A percentile compares a stretch with the other conserved stretches of the same genome.
phyloP scores from a whole-genome alignment of 1,140 invertebrate genomes.

The Piezodorus guildinii region DNA sequence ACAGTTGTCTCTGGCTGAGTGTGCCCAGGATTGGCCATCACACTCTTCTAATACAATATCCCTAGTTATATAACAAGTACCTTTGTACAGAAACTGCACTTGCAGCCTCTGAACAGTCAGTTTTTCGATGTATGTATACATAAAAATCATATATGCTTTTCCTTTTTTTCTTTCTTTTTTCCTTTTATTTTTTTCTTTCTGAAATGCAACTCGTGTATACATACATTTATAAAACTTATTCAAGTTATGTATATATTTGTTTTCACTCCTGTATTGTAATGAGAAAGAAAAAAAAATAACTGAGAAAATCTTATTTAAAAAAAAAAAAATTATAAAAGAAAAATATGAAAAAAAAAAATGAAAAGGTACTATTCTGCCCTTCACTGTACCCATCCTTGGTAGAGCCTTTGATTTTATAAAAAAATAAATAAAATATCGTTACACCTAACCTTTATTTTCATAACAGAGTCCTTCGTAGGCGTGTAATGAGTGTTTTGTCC shows the following conservation, averaged over 20 bases:
- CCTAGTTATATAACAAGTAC: constrained; percentile 1
- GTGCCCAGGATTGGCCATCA: constrained; percentile 5
- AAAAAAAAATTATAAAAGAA: constrained; percentile 1
- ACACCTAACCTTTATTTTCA: constrained; percentile 11
- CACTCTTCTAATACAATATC: constrained; percentile 10
- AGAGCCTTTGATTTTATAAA: constrained; percentile 3
- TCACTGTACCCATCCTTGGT: not conserved
- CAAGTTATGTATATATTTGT: constrained; percentile 9
- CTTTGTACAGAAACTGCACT: not conserved
- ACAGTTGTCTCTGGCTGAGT: not conserved
- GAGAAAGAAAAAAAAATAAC: constrained; percentile 1
- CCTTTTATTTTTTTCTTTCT: not conserved
- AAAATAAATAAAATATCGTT: not conserved
- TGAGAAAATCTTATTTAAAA: not conserved
- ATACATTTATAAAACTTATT: not conserved
- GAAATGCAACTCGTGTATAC: not conserved
- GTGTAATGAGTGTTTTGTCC: constrained; percentile 8
- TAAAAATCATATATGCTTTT: too few species aligned
- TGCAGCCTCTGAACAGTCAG: not conserved
- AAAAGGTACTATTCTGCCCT: not conserved
- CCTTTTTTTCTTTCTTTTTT: too few species aligned
- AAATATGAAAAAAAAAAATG: not conserved
- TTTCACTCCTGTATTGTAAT: constrained; percentile 6
- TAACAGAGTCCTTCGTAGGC: constrained; percentile 11
- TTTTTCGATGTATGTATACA: constrained; percentile 4